phyloP scores from a whole-genome alignment of 2,797 vertebrate species.

The Coilia nasus region DNA sequence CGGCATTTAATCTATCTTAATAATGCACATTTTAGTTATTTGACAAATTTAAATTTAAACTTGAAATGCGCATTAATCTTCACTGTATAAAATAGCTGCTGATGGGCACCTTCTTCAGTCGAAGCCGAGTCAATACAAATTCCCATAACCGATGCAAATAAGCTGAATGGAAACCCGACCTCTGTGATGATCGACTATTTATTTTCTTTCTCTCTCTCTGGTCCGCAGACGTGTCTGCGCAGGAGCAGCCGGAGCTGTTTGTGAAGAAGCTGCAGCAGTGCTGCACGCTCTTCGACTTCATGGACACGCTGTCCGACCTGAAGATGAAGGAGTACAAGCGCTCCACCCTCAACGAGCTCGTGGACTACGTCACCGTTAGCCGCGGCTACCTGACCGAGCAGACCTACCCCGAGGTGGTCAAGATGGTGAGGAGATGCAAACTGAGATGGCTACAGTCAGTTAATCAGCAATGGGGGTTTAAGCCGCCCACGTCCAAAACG shows the following conservation, averaged over 20 bases:
- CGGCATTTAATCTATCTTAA: too few species aligned
- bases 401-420: constrained; percentile 99
- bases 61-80: too few species aligned
- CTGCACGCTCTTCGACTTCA: constrained; percentile 99
- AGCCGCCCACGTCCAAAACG: too few species aligned
- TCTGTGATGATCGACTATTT: background rate
- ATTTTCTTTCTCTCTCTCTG: background rate
- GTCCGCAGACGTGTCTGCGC: constrained; percentile 89
- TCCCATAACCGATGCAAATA: too few species aligned
- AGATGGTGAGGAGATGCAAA: constrained; percentile 86
- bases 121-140: too few species aligned
- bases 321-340: constrained; percentile 99
- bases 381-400: constrained; percentile 99
- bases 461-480: too few species aligned
- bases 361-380: constrained; percentile 99
- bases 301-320: constrained; percentile 99
- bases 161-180: too few species aligned
- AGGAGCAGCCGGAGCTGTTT: constrained; percentile 99
- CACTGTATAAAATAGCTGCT: too few species aligned
- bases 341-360: constrained; percentile 98
- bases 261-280: constrained; percentile 99
- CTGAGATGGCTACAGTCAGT: too few species aligned
- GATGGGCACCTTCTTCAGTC: too few species aligned
- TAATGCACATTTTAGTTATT: too few species aligned
- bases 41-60: too few species aligned